Percentiles rank a stretch among this genome's conserved stretches.
Evolutionary conservation across 2,888 invertebrate genomes (phyloP).

Genomic region (Lottia scabra): DNA sequence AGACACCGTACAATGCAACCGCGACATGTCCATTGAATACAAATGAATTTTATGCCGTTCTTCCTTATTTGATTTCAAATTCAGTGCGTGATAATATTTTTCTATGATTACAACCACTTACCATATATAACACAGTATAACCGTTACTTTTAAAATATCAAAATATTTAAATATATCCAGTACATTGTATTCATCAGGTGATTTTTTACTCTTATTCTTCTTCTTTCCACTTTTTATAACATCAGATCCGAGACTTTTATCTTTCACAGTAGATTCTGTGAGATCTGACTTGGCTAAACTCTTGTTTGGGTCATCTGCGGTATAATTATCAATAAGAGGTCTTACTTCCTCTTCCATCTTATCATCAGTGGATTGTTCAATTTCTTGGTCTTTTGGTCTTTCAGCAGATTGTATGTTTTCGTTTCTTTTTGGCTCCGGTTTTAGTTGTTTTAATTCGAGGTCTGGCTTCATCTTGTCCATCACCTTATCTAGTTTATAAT

Average conservation of each 20-base stretch:
- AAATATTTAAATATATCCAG: conserved; percentile 40
- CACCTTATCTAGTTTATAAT: not conserved
- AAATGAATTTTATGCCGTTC: too few relatives aligned
- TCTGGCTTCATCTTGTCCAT: not conserved
- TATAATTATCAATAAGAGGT: not conserved
- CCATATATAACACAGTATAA: conserved; percentile 47
- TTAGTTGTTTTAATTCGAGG: not conserved
- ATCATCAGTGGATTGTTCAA: too few relatives aligned
- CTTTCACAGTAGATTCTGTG: not conserved
- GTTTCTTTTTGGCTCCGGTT: not conserved
- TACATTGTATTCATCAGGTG: conserved; percentile 32
- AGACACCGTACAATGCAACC: too few relatives aligned
- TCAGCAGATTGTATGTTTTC: too few relatives aligned
- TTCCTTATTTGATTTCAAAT: too few relatives aligned
- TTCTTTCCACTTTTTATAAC: too few relatives aligned
- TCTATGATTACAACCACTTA: conserved; percentile 17
- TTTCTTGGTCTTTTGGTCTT: too few relatives aligned
- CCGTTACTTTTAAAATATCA: conserved; percentile 33
- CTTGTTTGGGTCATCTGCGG: too few relatives aligned
- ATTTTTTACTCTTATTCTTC: too few relatives aligned
- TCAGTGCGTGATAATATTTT: too few relatives aligned
- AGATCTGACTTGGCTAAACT: not conserved
- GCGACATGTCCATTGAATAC: too few relatives aligned
- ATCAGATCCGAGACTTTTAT: not conserved
- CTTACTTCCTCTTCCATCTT: not conserved